Percentiles rank a stretch among this genome's conserved stretches.
Evolutionary conservation across 2,797 vertebrate genomes (phyloP).

Genomic region (Loris lydekkerianus): DNA sequence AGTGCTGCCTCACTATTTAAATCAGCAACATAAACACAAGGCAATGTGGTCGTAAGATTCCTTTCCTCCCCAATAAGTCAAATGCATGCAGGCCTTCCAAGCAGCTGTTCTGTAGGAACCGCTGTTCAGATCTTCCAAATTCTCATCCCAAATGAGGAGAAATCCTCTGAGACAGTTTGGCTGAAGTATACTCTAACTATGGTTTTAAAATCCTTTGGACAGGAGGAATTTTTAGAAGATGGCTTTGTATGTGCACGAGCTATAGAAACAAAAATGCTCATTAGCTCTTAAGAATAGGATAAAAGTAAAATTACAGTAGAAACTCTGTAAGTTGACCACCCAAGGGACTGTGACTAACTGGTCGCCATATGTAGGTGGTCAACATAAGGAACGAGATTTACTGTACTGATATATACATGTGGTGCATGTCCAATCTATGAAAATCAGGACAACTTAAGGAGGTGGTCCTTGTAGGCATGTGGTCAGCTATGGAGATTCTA

Average conservation of each 20-base stretch:
- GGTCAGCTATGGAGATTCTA: no score
- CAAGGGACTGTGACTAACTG: no score
- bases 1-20: slow-evolving; percentile 64
- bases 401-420: no score
- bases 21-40: slow-evolving; percentile 55
- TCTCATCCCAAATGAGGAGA: slow-evolving; percentile 8
- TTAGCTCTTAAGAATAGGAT: neutral
- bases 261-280: neutral
- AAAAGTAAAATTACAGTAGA: neutral
- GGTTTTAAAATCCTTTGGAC: neutral
- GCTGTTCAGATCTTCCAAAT: slow-evolving; percentile 38
- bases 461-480: no score
- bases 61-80: slow-evolving; percentile 55
- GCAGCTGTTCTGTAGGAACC: slow-evolving; percentile 53
- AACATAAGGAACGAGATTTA: no score
- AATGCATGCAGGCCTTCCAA: slow-evolving; percentile 37
- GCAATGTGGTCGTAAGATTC: neutral
- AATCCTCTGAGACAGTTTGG: neutral
- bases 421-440: no score
- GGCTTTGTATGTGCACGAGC: neutral
- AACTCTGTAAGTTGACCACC: no score
- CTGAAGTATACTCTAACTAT: neutral
- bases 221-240: neutral
- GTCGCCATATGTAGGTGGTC: no score
- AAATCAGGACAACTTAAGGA: no score